Conservation (phyloP, 2,888 invertebrate genomes). For the Palloptera scutellata region DNA sequence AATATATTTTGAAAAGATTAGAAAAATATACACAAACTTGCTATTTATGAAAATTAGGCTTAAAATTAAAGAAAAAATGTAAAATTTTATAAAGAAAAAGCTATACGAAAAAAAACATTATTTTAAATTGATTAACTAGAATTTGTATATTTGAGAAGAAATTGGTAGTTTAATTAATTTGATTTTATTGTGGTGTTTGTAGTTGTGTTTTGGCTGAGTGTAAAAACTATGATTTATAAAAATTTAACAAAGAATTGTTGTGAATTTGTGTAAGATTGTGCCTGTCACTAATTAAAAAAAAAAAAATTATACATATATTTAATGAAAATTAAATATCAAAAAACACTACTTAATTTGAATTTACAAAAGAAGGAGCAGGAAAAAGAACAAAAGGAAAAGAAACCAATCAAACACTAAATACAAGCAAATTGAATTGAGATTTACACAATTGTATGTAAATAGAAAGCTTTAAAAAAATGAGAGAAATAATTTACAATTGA, state of each 20-base stretch:
- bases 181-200: neutral
- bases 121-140: too few species aligned
- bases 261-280: slow-evolving; percentile 45
- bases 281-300: slow-evolving; percentile 40
- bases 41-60: slow-evolving; percentile 1
- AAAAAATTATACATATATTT: neutral
- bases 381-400: neutral
- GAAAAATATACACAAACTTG: too few species aligned
- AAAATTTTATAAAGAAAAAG: neutral
- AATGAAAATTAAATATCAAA: slow-evolving; percentile 15
- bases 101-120: too few species aligned
- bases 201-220: too few species aligned
- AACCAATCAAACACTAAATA: slow-evolving; percentile 23
- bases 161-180: neutral
- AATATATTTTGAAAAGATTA: neutral
- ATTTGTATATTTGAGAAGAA: too few species aligned
- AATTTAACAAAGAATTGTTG: slow-evolving; percentile 28
- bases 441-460: slow-evolving; percentile 25
- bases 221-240: too few species aligned
- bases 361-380: neutral
- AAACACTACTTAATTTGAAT: slow-evolving; percentile 19
- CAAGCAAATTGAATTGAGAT: slow-evolving; percentile 26
- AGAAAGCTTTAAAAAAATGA: slow-evolving; percentile 41
- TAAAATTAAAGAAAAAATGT: slow-evolving; percentile 32
- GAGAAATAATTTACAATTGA: slow-evolving; percentile 13